Conservation (phyloP, 2,113 vertebrate genomes). For the Helogale parvula region DNA sequence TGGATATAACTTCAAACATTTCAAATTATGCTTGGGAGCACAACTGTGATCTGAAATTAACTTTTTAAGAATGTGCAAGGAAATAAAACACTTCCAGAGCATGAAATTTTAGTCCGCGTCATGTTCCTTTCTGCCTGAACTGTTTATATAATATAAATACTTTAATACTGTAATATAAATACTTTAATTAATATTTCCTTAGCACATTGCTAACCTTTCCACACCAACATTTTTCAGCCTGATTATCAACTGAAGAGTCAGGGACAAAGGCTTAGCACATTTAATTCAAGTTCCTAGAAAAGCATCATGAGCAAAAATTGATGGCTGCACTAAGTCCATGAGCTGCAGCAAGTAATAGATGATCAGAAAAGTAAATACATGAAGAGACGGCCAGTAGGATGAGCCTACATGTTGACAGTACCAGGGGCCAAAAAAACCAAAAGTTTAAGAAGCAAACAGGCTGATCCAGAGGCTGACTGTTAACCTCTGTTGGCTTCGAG, state of each 20-base stretch:
- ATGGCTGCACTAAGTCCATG: not conserved
- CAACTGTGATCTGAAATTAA: slow-evolving; percentile 74
- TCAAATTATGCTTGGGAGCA: slow-evolving; percentile 62
- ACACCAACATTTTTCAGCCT: slow-evolving; percentile 27
- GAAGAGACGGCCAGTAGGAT: not conserved
- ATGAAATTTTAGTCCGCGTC: slow-evolving; percentile 45
- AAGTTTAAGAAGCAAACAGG: not conserved
- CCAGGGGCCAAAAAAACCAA: not conserved
- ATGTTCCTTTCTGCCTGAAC: slow-evolving; percentile 48
- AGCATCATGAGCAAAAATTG: not conserved
- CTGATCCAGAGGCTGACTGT: not conserved
- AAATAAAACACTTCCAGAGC: slow-evolving; percentile 62
- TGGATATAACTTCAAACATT: slow-evolving; percentile 61
- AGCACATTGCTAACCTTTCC: slow-evolving; percentile 51
- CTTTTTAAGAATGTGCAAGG: slow-evolving; percentile 52
- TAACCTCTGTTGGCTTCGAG: not conserved
- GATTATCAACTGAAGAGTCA: slow-evolving; percentile 43
- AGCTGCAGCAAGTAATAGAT: not conserved
- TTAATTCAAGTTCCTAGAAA: slow-evolving; percentile 37
- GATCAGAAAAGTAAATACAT: not conserved
- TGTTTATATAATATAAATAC: slow-evolving; percentile 59
- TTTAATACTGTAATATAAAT: slow-evolving; percentile 54
- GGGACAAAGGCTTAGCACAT: not conserved
- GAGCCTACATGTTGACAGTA: not conserved
- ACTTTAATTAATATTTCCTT: slow-evolving; percentile 60